Percentiles rank a stretch among this genome's conserved stretches.
Conservation (phyloP, 2,113 vertebrate genomes). For the Dunckerocampus dactyliophorus region DNA sequence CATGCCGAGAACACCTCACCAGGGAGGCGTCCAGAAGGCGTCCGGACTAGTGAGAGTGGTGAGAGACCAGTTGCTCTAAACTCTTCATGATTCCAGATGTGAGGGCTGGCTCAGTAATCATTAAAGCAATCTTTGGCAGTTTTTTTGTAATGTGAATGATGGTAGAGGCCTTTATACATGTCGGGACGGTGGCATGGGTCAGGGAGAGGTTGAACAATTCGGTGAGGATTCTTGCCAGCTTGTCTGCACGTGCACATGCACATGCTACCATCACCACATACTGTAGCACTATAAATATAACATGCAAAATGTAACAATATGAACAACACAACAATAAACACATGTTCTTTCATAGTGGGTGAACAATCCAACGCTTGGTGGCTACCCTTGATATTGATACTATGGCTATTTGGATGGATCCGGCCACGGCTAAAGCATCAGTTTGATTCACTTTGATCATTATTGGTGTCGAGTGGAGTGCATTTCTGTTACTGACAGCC, state of each 20-base stretch:
- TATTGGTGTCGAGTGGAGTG: neutral
- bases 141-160: neutral
- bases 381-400: too few relatives aligned
- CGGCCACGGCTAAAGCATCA: neutral
- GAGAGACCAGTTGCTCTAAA: neutral
- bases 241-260: neutral
- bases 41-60: neutral
- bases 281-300: too few relatives aligned
- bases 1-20: too few relatives aligned
- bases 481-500: neutral
- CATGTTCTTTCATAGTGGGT: too few relatives aligned
- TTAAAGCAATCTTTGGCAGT: neutral
- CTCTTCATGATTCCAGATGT: neutral
- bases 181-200: neutral
- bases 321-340: too few relatives aligned
- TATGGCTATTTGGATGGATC: too few relatives aligned
- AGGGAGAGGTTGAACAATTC: neutral
- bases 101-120: neutral
- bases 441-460: neutral
- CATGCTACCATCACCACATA: too few relatives aligned
- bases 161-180: neutral
- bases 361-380: too few relatives aligned
- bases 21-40: too few relatives aligned
- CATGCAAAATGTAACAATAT: too few relatives aligned
- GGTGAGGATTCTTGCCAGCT: neutral